Base-by-base conservation (phyloP, 2,888 invertebrate genomes). In the Alsophila aescularia region DNA sequence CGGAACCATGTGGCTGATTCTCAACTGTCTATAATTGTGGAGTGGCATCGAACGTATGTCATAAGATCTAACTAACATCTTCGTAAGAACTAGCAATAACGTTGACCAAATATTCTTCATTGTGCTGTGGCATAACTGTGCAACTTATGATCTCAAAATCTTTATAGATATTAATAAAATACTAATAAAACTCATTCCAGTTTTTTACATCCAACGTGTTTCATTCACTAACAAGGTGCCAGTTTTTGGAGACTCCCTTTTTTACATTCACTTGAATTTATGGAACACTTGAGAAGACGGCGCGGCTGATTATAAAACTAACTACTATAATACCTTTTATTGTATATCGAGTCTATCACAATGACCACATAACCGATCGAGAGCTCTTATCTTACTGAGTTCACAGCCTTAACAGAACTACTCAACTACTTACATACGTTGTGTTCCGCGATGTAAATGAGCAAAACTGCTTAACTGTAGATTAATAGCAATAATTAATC, bases 341-440 rank as follows among this genome's bases (percentile, higher is more conserved):
- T 48, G n/a, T 48, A 10, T 31, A 18, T 18, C 10, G 31, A 29
- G 9, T 10, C 27, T 15, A 52, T 32, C 44, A 42, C 48, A 18
- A 27, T 37, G 58, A 60, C 58, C 36, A 59, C 55, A 16, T 31
- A 32, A 50, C 54, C 31, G 60, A 55, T 48, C 59, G 52, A 61
- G 50, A 53, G 58, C 41, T 63, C 54, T 58, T 67, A 65, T 62
- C 59, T 51, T n/a, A 68, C 70, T 73, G 67, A 59, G 53, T 52
- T 60, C 47, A 52, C 36, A 43, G 44, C 48, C 48, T 29, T 24
- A 52, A 40, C 52, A 45, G n/a, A n/a, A n/a, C n/a, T 45, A 60
- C 55, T 62, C 59, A 55, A 61, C 36, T 36, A 61, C 36, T 36
- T 52, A 62, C 64, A 61, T 62, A 56, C 53, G 50, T 51, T 65